phyloP scores from a whole-genome alignment of 2,797 vertebrate species.

The Tragopan temminckii region DNA sequence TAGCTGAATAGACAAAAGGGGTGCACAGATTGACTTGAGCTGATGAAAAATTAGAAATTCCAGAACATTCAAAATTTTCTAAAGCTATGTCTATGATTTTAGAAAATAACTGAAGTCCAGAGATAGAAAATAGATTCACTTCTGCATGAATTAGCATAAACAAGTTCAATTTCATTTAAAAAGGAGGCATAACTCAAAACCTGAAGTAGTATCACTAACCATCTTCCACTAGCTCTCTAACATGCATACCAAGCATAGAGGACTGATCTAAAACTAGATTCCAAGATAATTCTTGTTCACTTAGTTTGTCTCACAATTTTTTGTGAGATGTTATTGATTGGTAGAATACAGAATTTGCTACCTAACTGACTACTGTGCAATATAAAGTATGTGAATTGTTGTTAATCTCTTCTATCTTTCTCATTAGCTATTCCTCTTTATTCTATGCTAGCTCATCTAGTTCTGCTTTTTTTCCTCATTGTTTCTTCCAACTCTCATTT shows the following conservation, averaged over 20 bases:
- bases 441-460: background rate
- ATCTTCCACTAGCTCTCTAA: background rate
- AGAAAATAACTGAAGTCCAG: background rate
- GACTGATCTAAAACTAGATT: background rate
- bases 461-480: background rate
- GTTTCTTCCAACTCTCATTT: background rate
- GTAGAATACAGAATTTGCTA: background rate
- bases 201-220: background rate
- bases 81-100: background rate
- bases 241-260: background rate
- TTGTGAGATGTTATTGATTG: background rate
- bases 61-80: background rate
- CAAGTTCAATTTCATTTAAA: background rate
- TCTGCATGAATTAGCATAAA: background rate
- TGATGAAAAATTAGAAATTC: background rate
- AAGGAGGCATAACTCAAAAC: background rate
- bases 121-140: slow-evolving; percentile 12
- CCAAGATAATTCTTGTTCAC: background rate
- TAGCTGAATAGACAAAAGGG: background rate
- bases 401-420: background rate
- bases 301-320: background rate
- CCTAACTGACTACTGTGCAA: background rate
- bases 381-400: background rate
- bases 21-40: background rate
- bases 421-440: background rate